Percentiles rank a stretch among this genome's conserved stretches.
Conservation (phyloP, 2,888 invertebrate species). For the Caenorhabditis doughertyi region DNA sequence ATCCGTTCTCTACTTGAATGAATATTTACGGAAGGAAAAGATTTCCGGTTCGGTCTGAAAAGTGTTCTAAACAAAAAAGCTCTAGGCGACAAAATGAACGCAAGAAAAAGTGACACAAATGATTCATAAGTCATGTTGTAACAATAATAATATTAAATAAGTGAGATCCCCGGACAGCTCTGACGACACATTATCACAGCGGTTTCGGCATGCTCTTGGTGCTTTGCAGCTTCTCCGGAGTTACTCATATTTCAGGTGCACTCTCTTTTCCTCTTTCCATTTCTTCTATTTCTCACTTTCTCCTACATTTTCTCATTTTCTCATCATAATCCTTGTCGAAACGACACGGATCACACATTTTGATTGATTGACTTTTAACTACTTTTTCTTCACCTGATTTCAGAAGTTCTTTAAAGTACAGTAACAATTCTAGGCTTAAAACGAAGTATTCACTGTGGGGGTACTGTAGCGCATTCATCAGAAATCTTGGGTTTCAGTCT, state of each 20-base stretch:
- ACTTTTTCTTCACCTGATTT: conserved; percentile 4
- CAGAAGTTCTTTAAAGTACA: too few species aligned
- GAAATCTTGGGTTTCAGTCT: neutral
- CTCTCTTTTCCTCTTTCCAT: conserved; percentile 22
- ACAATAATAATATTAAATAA: conserved; percentile 32
- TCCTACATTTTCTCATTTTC: neutral
- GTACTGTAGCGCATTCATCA: too few species aligned
- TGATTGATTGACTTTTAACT: conserved; percentile 60
- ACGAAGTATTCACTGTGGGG: too few species aligned
- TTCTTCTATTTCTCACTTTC: neutral
- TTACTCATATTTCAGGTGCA: conserved; percentile 60
- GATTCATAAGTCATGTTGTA: conserved; percentile 22
- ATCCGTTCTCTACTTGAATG: neutral
- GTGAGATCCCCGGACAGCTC: conserved; percentile 20
- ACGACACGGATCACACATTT: conserved; percentile 38
- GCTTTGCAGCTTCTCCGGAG: conserved; percentile 34
- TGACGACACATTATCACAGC: conserved; percentile 55
- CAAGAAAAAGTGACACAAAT: neutral
- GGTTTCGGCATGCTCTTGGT: conserved; percentile 1
- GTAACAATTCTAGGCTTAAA: too few species aligned
- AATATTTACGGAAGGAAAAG: neutral
- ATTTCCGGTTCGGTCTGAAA: too few species aligned
- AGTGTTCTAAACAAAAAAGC: too few species aligned
- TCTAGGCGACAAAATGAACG: too few species aligned
- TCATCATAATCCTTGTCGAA: conserved; percentile 41